phyloP scores from a whole-genome alignment of 92 coral and sea anemone genomes.

The Muricea muricata region DNA sequence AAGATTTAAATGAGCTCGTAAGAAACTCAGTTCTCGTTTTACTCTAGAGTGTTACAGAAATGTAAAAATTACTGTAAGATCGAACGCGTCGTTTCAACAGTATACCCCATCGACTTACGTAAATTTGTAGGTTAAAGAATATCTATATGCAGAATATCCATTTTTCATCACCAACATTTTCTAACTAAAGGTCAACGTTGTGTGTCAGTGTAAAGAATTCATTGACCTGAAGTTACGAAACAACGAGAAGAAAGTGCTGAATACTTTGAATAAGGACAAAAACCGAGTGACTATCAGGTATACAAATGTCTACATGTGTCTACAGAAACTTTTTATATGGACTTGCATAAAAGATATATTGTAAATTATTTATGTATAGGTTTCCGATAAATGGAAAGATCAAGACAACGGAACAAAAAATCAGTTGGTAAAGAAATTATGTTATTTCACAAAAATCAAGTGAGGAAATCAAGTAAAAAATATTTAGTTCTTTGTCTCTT shows the following conservation, averaged over 20 bases:
- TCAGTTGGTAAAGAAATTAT: constrained; percentile 77
- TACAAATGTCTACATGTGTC: too few relatives aligned
- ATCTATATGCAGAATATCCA: too few relatives aligned
- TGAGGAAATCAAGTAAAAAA: neutral
- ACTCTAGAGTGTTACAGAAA: too few relatives aligned
- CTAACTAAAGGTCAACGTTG: constrained; percentile 69
- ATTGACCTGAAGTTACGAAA: constrained; percentile 87
- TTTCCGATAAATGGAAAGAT: constrained; percentile 93
- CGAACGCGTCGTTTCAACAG: too few relatives aligned
- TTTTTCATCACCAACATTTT: neutral
- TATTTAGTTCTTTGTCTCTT: neutral
- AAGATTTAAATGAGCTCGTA: constrained; percentile 85
- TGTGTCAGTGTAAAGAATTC: constrained; percentile 95
- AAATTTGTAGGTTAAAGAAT: too few relatives aligned
- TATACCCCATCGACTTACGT: too few relatives aligned
- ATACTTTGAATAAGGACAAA: constrained; percentile 93
- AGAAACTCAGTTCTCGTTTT: neutral
- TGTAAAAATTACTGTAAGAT: too few relatives aligned
- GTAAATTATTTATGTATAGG: constrained; percentile 48
- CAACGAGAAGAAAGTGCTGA: constrained; percentile 84
- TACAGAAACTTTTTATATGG: too few relatives aligned
- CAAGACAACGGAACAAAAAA: constrained; percentile 92
- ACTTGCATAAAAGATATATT: too few relatives aligned
- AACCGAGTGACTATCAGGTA: constrained; percentile 87
- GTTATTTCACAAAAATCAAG: neutral